Conservation (phyloP, 1,140 invertebrate genomes). For the Cheumatopsyche charites region DNA sequence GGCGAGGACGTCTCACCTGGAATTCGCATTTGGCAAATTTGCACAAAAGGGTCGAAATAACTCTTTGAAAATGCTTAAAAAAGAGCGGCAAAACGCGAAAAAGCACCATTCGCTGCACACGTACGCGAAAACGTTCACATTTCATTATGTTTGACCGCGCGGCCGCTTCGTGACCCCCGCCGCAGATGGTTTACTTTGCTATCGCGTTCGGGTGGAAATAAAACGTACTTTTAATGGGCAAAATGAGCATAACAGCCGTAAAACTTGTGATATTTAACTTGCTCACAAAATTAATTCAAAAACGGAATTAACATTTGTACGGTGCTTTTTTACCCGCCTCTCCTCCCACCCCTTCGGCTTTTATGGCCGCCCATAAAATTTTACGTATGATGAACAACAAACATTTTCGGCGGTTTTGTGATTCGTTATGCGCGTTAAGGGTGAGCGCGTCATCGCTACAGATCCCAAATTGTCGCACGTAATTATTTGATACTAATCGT, state of each 20-base stretch:
- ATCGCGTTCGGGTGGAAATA: constrained; percentile 22
- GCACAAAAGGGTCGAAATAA: too few species aligned
- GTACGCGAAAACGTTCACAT: too few species aligned
- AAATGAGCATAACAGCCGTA: constrained; percentile 28
- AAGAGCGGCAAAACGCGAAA: too few species aligned
- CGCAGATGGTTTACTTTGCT: constrained; percentile 26
- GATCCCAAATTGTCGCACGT: too few species aligned
- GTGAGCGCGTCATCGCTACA: too few species aligned
- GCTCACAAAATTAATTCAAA: constrained; percentile 28
- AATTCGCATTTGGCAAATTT: too few species aligned
- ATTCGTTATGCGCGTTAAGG: too few species aligned
- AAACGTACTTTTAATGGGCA: constrained; percentile 23
- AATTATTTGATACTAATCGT: too few species aligned
- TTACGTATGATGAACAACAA: constrained; percentile 26
- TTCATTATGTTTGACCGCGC: constrained; percentile 9
- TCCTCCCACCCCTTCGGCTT: neutral
- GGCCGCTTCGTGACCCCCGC: constrained; percentile 7
- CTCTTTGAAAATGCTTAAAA: too few species aligned
- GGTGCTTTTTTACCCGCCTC: neutral
- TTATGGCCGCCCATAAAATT: constrained; percentile 18
- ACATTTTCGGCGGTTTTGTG: neutral
- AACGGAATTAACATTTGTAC: constrained; percentile 27
- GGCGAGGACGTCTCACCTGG: too few species aligned
- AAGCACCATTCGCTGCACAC: too few species aligned
- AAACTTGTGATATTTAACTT: constrained; percentile 27